Base-by-base conservation (phyloP, 2,113 vertebrate species). In the Sterna hirundo region DNA sequence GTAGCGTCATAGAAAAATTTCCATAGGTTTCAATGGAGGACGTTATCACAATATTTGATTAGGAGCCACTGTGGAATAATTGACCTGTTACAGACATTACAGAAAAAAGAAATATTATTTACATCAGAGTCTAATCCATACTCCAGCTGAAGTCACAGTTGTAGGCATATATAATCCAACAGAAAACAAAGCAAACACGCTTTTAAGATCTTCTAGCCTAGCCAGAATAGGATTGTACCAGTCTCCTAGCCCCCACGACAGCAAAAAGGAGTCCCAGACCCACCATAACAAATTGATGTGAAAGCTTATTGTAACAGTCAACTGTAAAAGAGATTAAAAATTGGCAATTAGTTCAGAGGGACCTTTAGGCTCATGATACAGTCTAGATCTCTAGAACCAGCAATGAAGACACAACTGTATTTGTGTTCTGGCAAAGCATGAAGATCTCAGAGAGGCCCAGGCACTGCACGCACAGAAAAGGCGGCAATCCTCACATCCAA, bases 91-190 rank as follows among this genome's bases (percentile, higher is more conserved):
- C 0, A 1, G 18, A 19, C 25, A 49, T 54, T 58, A 77, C 4
- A 65, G 44, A 91, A 88, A 58, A 60, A 92, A 49, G 9, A 71
- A 88, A 40, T 2, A 34, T 29, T 4, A 58, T 90, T 92, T 58
- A 49, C 13, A 51, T 65, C 30, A 40, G 34, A 70, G 26, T 71
- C 22, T 71, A 90, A 79, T 9, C 3, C 13, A 11, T 30, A 62
- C 30, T 68, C 8, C 58, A 84, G 40, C n/a, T 42, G 6, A 71
- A 80, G 49, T 23, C 40, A 76, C 27, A 79, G 29, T 23, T 82
- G 38, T 15, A 76, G 32, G 16, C 6, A 36, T 13, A 38, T 0
- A 0, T 30, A 75, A 40, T 2, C 2, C 34, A 84, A 83, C 5
- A 78, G 13, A 57, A 78, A 65, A 10, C 6, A 68, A 30, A 71